Evolutionary conservation across 2,113 vertebrate species (phyloP).

Genomic region (Rhinolophus ferrumequinum): DNA sequence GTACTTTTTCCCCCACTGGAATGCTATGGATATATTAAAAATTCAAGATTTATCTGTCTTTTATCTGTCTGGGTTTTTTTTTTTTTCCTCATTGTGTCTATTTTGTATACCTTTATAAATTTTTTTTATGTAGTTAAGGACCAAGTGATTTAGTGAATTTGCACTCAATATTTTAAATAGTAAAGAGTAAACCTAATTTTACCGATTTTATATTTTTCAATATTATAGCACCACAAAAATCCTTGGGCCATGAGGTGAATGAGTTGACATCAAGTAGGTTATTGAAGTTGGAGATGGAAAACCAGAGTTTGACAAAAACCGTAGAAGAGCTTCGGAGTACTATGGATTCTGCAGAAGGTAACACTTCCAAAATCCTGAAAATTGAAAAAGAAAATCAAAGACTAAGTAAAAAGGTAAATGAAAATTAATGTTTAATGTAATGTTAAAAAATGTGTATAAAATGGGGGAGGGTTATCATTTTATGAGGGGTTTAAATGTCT

Average conservation of each 20-base stretch:
- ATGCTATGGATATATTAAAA: slow-evolving; percentile 29
- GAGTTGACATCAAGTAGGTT: slow-evolving; percentile 96
- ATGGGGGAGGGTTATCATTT: too few relatives aligned
- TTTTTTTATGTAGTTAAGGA: slow-evolving; percentile 47
- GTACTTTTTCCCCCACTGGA: not conserved
- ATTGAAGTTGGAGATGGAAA: slow-evolving; percentile 98
- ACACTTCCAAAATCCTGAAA: slow-evolving; percentile 88
- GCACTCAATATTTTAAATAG: slow-evolving; percentile 37
- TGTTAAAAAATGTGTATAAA: not conserved
- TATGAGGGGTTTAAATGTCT: too few relatives aligned
- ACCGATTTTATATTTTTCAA: slow-evolving; percentile 46
- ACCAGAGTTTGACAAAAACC: slow-evolving; percentile 95
- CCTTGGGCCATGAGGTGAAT: slow-evolving; percentile 96
- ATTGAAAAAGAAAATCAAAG: slow-evolving; percentile 94
- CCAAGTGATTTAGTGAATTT: not conserved
- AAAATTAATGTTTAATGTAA: slow-evolving; percentile 32
- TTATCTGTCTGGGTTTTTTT: not conserved
- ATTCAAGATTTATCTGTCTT: not conserved
- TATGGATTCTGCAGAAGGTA: slow-evolving; percentile 86
- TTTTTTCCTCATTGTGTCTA: not conserved
- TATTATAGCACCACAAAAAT: slow-evolving; percentile 93
- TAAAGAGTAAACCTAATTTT: slow-evolving; percentile 15
- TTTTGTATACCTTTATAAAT: not conserved
- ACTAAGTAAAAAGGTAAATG: slow-evolving; percentile 92
- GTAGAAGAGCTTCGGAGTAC: slow-evolving; percentile 93